Base-by-base conservation (phyloP, 2,888 invertebrate genomes). In the Labia minor region DNA sequence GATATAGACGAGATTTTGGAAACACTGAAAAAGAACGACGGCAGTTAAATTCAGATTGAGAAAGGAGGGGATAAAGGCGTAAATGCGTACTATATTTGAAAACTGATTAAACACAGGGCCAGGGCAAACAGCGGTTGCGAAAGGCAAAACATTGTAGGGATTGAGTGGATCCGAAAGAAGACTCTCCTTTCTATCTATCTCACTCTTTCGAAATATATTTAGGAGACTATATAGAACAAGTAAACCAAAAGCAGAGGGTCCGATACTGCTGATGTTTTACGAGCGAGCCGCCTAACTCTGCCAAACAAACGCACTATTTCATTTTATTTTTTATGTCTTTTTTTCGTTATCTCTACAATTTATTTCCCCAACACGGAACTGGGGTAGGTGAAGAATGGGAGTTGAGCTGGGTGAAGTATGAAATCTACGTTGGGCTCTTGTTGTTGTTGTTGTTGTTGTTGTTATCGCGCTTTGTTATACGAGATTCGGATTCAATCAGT, bases 221-320 rank as follows among this genome's bases (percentile, higher is more conserved):
- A 49, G n/a, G 14, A 11, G 14, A 49, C 6, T 49, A 49, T 49
- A 49, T 49, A 49, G 49, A 49, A 49, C 49, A 49, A 49, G 49
- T 49, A 49, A 11, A 49, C 16, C 49, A 16, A 49, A 16, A 49
- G 49, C 49, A 49, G n/a, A 49, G 49, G 26, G 26, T 16, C 49
- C 49, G 49, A 49, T 49, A 49, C 49, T 49, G 49, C 8, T 49
- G 49, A 14, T 49, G 49, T 49, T 49, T 49, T 49, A 49, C 49
- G 49, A 49, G 49, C 49, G 49, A 14, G 2, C 49, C 49, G 49
- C 49, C n/a, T 16, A 49, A 16, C 49, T n/a, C 49, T 49, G 49
- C 49, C 49, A 49, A 49, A 49, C 49, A 49, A 49, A 49, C 49
- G 49, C 49, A 49, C 49, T 49, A 49, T 49, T 49, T 49, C 49